These are phyloP conservation scores for Pharmacophagus antenor DNA, from an alignment of 2,888 invertebrate genomes.

Conservation along the genomic window DNA sequence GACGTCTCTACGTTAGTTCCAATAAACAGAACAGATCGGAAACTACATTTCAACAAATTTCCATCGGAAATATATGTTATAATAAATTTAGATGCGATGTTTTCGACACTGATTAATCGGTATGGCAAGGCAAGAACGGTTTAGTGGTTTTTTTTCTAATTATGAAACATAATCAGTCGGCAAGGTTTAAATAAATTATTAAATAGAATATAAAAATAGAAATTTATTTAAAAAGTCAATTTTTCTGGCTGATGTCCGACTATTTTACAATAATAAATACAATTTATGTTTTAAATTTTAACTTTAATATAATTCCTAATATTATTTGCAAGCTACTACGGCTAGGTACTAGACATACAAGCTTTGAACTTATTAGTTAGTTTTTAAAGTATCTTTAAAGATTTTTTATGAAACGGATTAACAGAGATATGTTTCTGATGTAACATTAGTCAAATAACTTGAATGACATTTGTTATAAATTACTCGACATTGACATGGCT, in stretches of 20 bases:
- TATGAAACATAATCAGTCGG: slow-evolving; percentile 5
- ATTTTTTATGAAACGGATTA: no score
- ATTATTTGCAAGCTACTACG: no score
- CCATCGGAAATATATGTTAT: slow-evolving; percentile 16
- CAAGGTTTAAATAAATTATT: background rate
- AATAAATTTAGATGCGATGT: slow-evolving; percentile 23
- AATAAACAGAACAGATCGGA: slow-evolving; percentile 34
- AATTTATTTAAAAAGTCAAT: background rate
- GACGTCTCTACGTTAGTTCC: slow-evolving; percentile 31
- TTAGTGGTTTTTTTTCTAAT: slow-evolving; percentile 15
- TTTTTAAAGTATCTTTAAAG: no score
- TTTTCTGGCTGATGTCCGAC: background rate
- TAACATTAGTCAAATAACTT: slow-evolving; percentile 3
- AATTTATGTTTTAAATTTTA: no score
- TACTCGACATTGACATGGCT: slow-evolving; percentile 16
- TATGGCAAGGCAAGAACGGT: background rate
- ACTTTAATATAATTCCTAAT: no score
- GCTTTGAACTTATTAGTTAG: no score
- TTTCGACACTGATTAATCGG: slow-evolving; percentile 18
- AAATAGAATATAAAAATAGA: background rate
- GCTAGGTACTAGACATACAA: no score
- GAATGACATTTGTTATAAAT: slow-evolving; percentile 21
- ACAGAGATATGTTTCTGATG: no score
- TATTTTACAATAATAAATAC: no score
- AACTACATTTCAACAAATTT: slow-evolving; percentile 29